Evolutionary conservation across 2,888 invertebrate species (phyloP), one percentile per base, ranked within the genome.

Genomic region (Choreutis nemorana): DNA sequence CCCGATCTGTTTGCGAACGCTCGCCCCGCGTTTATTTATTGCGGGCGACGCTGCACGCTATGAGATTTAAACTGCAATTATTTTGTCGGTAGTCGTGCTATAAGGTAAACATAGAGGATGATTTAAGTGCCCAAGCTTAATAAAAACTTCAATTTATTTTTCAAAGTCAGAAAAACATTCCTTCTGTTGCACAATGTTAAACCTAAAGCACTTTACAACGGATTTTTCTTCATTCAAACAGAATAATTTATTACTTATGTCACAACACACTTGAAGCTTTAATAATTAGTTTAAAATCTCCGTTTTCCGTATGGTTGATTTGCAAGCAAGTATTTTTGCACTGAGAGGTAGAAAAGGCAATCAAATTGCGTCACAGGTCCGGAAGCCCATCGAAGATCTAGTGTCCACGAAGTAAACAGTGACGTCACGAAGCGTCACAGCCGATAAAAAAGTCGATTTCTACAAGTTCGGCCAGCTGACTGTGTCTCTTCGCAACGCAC

Each of bases 391-490:
- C 51, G 51, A 51, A 55, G 53, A 59, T 53, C 50, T 49, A 51
- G 45, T 57, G 63, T 60, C 58, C 60, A 58, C 58, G 47, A 61
- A 67, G 77, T 70, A 75, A 77, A 75, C 75, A 73, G 75, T 77
- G 78, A 77, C 78, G 78, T 77, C 78, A 78, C 71, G 66, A 51
- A 65, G 73, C 75, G 77, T 77, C 77, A 77, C 64, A 43, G 41
- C 67, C 71, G 73, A 77, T 77, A 77, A 78, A n/a, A 77, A 77
- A 77, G 77, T 75, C 75, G 75, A 77, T 78, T 77, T 75, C 72
- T 70, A 67, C 70, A 72, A 73, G 72, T 78, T 75, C 72, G 70
- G 68, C 73, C 78, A 77, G 78, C 78, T 77, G 77, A 77, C 75
- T 77, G 72, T 52, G 46, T 49, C 58, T 62, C 60, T 55, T 62